Evolutionary conservation across 2,888 invertebrate genomes (phyloP).

Genomic region (Lasioglossum pauxillum): DNA sequence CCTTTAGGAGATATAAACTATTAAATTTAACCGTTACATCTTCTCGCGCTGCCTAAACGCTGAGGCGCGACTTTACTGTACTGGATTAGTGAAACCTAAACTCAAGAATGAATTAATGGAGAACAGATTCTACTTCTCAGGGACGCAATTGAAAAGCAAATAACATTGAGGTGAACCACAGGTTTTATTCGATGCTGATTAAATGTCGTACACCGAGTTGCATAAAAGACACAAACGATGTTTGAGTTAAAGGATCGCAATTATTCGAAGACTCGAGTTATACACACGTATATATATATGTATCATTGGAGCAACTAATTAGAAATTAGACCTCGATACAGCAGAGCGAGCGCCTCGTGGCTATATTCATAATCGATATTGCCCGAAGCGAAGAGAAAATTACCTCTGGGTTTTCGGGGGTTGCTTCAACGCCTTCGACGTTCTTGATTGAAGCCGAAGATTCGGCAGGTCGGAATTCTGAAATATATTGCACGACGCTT

Average conservation of each 20-base stretch:
- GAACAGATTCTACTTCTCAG: too few species aligned
- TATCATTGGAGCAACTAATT: not conserved
- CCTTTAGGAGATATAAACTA: too few species aligned
- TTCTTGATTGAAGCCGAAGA: conserved; percentile 5
- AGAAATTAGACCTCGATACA: conserved; percentile 13
- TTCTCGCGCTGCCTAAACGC: too few species aligned
- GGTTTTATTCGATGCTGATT: not conserved
- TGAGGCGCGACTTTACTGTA: too few species aligned
- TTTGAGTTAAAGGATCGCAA: not conserved
- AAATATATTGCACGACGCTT: not conserved
- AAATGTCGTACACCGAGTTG: not conserved
- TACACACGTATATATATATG: not conserved
- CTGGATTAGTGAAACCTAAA: too few species aligned
- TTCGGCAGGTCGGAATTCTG: not conserved
- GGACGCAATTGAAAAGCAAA: too few species aligned
- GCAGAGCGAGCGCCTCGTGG: not conserved
- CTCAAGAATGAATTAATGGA: too few species aligned
- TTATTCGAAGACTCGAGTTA: not conserved
- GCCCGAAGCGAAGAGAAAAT: not conserved
- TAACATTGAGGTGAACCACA: too few species aligned
- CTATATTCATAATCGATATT: conserved; percentile 12
- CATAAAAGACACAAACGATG: not conserved
- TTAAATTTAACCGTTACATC: too few species aligned
- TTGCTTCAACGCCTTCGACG: conserved; percentile 8
- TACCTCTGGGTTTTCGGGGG: conserved; percentile 2